Evolutionary conservation across 2,113 vertebrate species (phyloP), one percentile per base, ranked within the genome.

Genomic region (Pluvialis apricaria): DNA sequence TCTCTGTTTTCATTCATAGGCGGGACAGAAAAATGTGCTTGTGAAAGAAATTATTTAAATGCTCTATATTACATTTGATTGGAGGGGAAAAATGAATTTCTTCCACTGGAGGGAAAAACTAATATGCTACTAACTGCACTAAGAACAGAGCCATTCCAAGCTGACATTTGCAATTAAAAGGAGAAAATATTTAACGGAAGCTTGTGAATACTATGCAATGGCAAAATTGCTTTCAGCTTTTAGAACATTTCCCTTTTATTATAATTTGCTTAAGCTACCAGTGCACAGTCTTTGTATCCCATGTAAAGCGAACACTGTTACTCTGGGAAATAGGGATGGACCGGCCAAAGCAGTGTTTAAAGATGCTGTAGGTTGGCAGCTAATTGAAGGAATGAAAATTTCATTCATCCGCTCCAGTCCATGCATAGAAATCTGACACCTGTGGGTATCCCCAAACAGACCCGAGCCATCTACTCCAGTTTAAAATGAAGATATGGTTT

Each of bases 151-250:
- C 54, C 51, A 86, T 94, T 95, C 81, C 2, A 32, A 91, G 52
- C 52, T 90, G 79, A 83, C 60, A 92, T 94, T 83, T 96, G 82
- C 87, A 94, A 95, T 96, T 97, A 92, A 95, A 94, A 92, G 85
- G 70, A 82, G 81, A 88, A 96, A 94, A 94, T 94, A 95, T 70
- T 92, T 86, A 76, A 82, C 60, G 73, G 85, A 78, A 87, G n/a
- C 45, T 87, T 55, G 44, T 89, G 73, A 92, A 69, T 70, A 66
- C 12, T 66, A 82, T 73, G 58, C 84, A 76, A 44, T 8, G 49
- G 44, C 45, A 87, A 95, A 92, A 92, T 71, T 79, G 29, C 49
- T 82, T 85, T 85, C n/a, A 87, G 69, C 57, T 29, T 78, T 79
- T n/a, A 11, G 31, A 94, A 94, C 87, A 80, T 44, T 69, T 72